Percentiles rank a stretch among this genome's conserved stretches.
Conservation (phyloP, 2,113 vertebrate genomes). For the Talpa occidentalis region DNA sequence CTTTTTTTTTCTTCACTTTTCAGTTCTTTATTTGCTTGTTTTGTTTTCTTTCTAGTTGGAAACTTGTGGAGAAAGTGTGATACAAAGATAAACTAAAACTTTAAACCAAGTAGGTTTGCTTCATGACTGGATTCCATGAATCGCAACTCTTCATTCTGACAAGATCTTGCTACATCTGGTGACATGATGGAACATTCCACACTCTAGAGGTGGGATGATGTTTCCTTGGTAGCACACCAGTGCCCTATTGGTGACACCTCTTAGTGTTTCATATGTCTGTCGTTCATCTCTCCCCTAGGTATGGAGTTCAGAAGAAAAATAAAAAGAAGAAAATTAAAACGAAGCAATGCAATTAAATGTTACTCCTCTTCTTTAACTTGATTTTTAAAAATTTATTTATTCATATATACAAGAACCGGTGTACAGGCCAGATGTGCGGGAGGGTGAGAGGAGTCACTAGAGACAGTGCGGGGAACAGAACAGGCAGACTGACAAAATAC, state of each 20-base stretch:
- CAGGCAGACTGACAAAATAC: too few relatives aligned
- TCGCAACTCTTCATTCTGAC: constrained; percentile 15
- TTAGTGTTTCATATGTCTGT: neutral
- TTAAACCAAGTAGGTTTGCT: constrained; percentile 7
- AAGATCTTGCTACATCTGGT: neutral
- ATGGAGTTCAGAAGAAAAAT: neutral
- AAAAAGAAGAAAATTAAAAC: neutral
- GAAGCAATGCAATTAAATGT: neutral
- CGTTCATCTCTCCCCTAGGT: neutral
- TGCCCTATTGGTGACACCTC: neutral
- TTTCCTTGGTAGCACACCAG: neutral
- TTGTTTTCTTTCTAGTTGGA: neutral
- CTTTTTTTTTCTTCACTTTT: neutral
- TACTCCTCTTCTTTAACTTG: neutral
- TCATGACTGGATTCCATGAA: constrained; percentile 9
- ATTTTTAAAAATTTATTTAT: neutral
- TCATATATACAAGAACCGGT: too few relatives aligned
- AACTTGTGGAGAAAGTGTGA: neutral
- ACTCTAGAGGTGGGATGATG: neutral
- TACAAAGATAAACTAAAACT: constrained; percentile 42
- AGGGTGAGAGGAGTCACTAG: too few relatives aligned
- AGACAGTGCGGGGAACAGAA: too few relatives aligned
- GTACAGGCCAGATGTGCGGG: too few relatives aligned
- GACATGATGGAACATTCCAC: neutral
- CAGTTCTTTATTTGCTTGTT: constrained; percentile 2